Evolutionary conservation across 2,113 vertebrate species (phyloP).

Genomic region (Hemibagrus wyckioides): DNA sequence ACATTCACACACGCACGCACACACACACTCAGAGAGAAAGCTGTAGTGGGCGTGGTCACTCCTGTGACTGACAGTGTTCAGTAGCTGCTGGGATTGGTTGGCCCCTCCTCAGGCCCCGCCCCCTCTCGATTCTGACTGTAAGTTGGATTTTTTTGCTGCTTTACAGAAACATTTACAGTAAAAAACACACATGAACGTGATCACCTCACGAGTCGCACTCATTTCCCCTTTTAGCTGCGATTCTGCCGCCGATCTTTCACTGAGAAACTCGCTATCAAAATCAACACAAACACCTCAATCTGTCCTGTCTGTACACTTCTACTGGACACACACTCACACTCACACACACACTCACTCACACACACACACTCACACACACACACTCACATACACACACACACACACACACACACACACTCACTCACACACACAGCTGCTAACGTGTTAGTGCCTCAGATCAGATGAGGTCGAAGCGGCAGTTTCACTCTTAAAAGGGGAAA

Average conservation of each 20-base stretch:
- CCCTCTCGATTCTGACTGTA: conserved; percentile 53
- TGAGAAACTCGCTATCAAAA: neutral
- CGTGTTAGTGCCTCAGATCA: conserved; percentile 39
- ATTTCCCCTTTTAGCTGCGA: conserved; percentile 27
- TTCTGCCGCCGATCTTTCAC: neutral
- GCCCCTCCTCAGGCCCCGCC: conserved; percentile 48
- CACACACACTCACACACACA: conserved; percentile 21
- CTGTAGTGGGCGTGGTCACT: conserved; percentile 56
- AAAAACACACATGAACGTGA: conserved; percentile 21
- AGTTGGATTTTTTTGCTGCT: conserved; percentile 58
- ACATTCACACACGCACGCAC: neutral
- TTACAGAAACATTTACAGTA: conserved; percentile 37
- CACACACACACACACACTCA: conserved; percentile 29
- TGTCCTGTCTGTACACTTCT: conserved; percentile 5
- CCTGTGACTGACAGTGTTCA: conserved; percentile 56
- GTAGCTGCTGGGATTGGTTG: conserved; percentile 58
- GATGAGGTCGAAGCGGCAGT: conserved; percentile 19
- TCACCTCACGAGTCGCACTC: conserved; percentile 44
- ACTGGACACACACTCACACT: conserved; percentile 20
- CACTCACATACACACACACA: conserved; percentile 29
- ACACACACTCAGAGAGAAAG: conserved; percentile 33
- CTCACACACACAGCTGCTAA: conserved; percentile 32
- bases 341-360: conserved; percentile 27
- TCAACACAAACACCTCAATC: conserved; percentile 14
- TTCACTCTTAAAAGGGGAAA: conserved; percentile 34